Percentiles rank a stretch among this genome's conserved stretches.
These are phyloP conservation scores for Brachionus manjavacas DNA, from an alignment of 1,140 invertebrate species.

Conservation along the genomic window DNA sequence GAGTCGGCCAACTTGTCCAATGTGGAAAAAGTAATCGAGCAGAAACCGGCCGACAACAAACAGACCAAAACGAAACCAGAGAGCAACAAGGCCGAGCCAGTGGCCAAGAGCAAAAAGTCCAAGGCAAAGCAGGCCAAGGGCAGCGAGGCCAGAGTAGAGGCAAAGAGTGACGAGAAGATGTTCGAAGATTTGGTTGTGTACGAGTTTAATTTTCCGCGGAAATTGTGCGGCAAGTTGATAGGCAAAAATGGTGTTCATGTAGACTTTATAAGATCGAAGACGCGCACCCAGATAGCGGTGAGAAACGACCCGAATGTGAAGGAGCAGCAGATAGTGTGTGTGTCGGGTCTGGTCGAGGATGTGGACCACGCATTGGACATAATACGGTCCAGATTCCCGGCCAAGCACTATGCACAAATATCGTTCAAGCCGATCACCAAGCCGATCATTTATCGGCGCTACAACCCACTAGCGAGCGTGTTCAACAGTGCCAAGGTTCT, in stretches of 20 bases:
- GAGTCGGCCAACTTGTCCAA: background rate
- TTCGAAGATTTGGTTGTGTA: conserved; percentile 56
- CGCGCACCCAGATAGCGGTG: conserved; percentile 71
- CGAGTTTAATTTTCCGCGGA: conserved; percentile 72
- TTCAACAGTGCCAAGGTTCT: conserved; percentile 43
- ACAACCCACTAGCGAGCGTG: background rate
- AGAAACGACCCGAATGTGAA: conserved; percentile 69
- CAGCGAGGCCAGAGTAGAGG: background rate
- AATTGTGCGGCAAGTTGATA: conserved; percentile 77
- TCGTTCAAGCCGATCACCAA: conserved; percentile 35
- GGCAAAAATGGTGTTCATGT: conserved; percentile 76
- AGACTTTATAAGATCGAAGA: conserved; percentile 70
- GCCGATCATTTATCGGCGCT: conserved; percentile 19
- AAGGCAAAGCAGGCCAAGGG: background rate
- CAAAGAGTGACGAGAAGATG: background rate
- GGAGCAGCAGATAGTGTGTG: conserved; percentile 68
- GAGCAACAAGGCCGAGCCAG: background rate
- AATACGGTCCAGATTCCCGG: conserved; percentile 76
- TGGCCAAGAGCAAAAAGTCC: background rate
- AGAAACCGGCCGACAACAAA: no score
- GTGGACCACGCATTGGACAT: conserved; percentile 73
- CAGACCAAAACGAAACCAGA: background rate
- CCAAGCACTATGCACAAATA: conserved; percentile 70
- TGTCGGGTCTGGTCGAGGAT: conserved; percentile 65
- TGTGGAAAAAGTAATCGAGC: background rate